Evolutionary conservation across 2,888 invertebrate species (phyloP).

Genomic region (Zaprionus lineosus): DNA sequence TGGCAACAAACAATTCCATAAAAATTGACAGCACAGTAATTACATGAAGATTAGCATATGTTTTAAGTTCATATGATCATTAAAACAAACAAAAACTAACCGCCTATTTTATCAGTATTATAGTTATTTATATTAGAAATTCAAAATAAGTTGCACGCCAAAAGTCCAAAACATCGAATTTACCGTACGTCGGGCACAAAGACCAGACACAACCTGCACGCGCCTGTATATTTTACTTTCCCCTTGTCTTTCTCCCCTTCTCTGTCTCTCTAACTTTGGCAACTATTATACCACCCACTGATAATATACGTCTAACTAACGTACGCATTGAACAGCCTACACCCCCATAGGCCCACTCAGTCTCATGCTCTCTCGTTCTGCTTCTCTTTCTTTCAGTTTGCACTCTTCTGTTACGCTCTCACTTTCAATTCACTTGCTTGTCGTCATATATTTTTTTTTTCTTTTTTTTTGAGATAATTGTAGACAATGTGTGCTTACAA

Average conservation of each 20-base stretch:
- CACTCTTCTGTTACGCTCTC: constrained; percentile 45
- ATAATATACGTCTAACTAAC: constrained; percentile 46
- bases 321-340: constrained; percentile 37
- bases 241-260: not conserved
- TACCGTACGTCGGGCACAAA: no score
- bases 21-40: constrained; percentile 16
- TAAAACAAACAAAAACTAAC: no score
- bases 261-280: constrained; percentile 1
- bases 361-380: constrained; percentile 1
- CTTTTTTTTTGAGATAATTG: constrained; percentile 30
- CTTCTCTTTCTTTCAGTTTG: not conserved
- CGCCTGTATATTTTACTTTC: constrained; percentile 19
- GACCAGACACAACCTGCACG: constrained; percentile 15
- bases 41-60: constrained; percentile 48
- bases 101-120: constrained; percentile 4
- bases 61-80: constrained; percentile 6
- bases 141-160: constrained; percentile 26
- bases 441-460: no score
- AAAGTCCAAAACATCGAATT: no score
- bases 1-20: constrained; percentile 28
- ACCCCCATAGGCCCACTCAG: constrained; percentile 27
- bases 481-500: constrained; percentile 52
- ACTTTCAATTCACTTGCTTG: constrained; percentile 57
- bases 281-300: constrained; percentile 33
- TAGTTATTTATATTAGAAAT: not conserved